Evolutionary conservation across 2,113 vertebrate genomes (phyloP).

Genomic region (Sorex araneus): DNA sequence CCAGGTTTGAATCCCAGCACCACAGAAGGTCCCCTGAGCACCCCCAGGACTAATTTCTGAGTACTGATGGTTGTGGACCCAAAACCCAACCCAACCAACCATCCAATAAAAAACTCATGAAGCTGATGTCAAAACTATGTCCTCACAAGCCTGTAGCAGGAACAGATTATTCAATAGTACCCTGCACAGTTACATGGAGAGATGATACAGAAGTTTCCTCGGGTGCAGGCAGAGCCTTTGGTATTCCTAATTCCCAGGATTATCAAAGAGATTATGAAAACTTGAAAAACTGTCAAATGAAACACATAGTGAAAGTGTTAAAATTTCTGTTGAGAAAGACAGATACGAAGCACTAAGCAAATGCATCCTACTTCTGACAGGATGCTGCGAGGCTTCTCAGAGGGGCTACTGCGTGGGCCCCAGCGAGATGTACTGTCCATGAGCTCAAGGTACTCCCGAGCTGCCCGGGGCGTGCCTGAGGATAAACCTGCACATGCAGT

Average conservation of each 20-base stretch:
- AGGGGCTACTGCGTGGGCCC: no score
- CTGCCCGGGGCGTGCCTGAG: no score
- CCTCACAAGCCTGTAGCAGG: background rate
- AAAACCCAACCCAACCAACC: no score
- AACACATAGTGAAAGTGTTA: background rate
- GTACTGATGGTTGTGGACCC: no score
- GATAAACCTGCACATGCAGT: background rate
- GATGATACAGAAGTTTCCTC: background rate
- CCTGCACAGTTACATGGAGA: background rate
- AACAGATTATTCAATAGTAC: background rate
- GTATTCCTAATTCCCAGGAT: background rate
- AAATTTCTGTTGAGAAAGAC: conserved; percentile 13
- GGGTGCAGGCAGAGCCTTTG: no score
- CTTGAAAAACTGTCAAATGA: no score
- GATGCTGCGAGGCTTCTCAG: no score
- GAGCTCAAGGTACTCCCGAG: no score
- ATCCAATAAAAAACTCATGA: background rate
- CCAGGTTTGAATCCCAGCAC: no score
- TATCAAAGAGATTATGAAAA: background rate
- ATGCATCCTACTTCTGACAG: background rate
- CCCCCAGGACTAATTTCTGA: no score
- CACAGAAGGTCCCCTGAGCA: no score
- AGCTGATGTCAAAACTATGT: background rate
- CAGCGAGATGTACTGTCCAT: no score
- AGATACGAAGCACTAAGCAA: background rate